Conservation (phyloP, 1,140 invertebrate genomes). For the Linepithema humile region DNA sequence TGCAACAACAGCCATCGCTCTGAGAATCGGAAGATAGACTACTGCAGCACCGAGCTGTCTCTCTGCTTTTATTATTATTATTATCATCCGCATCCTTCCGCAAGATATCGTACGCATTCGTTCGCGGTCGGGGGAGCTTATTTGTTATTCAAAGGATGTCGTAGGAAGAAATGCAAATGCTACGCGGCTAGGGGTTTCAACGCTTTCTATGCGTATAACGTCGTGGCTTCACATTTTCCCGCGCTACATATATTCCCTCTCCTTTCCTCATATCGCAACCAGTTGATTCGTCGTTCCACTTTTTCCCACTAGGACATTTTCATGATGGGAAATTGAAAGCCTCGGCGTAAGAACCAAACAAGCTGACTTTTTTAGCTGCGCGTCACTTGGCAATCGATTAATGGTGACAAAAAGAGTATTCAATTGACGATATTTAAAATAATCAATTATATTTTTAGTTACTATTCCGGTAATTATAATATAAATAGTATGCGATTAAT, state of each 20-base stretch:
- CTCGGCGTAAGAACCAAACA: conserved; percentile 10
- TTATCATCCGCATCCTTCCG: conserved; percentile 45
- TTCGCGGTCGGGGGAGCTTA: conserved; percentile 45
- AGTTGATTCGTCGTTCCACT: conserved; percentile 39
- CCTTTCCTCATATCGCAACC: conserved; percentile 24
- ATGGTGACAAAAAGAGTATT: background rate
- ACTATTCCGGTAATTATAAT: background rate
- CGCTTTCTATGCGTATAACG: conserved; percentile 28
- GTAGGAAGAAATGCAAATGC: conserved; percentile 57
- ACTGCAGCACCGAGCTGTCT: conserved; percentile 1
- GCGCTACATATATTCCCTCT: conserved; percentile 22
- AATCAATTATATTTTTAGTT: conserved; percentile 8
- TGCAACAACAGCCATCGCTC: conserved; percentile 1
- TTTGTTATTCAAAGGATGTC: conserved; percentile 57
- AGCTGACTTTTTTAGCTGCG: conserved; percentile 5
- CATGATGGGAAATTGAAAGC: conserved; percentile 33
- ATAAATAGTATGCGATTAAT: background rate
- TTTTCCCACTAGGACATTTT: conserved; percentile 16
- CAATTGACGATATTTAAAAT: background rate
- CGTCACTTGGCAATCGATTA: conserved; percentile 17
- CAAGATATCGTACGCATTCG: conserved; percentile 52
- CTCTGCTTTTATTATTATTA: conserved; percentile 28
- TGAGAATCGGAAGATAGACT: conserved; percentile 5
- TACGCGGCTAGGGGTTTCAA: conserved; percentile 32
- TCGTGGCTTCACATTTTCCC: conserved; percentile 35